These are phyloP conservation scores for Lepidonotus clava DNA, from an alignment of 2,888 invertebrate genomes.

Conservation along the genomic window DNA sequence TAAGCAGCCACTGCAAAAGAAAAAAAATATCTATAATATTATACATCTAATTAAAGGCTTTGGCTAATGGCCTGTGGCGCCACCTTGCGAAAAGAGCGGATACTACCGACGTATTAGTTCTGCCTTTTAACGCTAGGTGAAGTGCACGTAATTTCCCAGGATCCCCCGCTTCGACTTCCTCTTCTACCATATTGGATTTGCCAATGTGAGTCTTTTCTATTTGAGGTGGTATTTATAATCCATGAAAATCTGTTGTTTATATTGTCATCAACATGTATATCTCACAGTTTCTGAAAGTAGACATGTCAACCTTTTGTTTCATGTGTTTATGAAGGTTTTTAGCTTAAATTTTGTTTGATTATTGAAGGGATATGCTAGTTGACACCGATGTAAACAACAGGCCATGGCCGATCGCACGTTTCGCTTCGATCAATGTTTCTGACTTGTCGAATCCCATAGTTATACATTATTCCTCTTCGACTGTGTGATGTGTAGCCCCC, in stretches of 20 bases:
- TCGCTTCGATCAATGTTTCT: too few relatives aligned
- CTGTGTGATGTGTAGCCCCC: too few relatives aligned
- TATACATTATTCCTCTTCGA: too few relatives aligned
- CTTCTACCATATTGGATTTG: slow-evolving; percentile 50
- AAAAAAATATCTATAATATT: too few relatives aligned
- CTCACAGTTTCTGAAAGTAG: not conserved
- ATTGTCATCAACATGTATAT: not conserved
- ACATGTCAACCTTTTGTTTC: not conserved
- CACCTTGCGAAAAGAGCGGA: not conserved
- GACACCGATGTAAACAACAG: too few relatives aligned
- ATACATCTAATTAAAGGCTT: too few relatives aligned
- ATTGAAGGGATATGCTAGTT: too few relatives aligned
- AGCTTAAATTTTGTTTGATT: too few relatives aligned
- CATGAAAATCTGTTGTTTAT: not conserved
- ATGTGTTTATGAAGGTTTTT: too few relatives aligned
- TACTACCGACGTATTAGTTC: not conserved
- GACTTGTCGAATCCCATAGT: too few relatives aligned
- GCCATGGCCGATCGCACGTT: too few relatives aligned
- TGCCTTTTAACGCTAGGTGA: not conserved
- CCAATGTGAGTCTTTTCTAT: slow-evolving; percentile 49
- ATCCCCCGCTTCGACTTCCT: slow-evolving; percentile 37
- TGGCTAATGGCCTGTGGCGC: not conserved
- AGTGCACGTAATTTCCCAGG: not conserved
- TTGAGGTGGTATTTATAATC: not conserved
- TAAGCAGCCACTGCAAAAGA: too few relatives aligned